Conservation (phyloP, 1,140 invertebrate species). For the Eurosta solidaginis region DNA sequence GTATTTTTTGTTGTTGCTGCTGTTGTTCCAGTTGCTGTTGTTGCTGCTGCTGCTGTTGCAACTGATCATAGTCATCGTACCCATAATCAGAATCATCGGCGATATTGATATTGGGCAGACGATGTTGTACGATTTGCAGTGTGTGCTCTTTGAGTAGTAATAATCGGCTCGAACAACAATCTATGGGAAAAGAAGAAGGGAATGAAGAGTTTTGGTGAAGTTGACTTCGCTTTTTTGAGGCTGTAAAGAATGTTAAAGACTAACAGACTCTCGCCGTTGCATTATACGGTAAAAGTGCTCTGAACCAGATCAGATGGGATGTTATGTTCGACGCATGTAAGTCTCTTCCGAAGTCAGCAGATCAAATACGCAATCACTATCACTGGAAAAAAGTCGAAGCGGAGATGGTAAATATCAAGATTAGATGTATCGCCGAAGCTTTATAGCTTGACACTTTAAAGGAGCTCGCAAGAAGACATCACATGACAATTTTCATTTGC, state of each 20-base stretch:
- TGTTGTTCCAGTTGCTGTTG: neutral
- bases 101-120: neutral
- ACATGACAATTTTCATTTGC: too few species aligned
- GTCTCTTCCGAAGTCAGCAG: too few species aligned
- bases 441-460: too few species aligned
- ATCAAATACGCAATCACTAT: too few species aligned
- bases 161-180: conserved; percentile 59
- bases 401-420: too few species aligned
- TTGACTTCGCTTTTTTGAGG: neutral
- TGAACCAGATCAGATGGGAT: too few species aligned
- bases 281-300: too few species aligned
- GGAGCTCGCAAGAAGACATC: too few species aligned
- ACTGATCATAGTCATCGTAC: neutral
- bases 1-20: conserved; percentile 25
- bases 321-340: too few species aligned
- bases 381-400: too few species aligned
- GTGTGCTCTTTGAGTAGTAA: conserved; percentile 56
- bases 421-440: too few species aligned
- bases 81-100: neutral
- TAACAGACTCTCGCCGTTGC: too few species aligned
- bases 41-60: neutral
- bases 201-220: neutral
- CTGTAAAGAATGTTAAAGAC: neutral
- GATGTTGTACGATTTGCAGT: conserved; percentile 48
- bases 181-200: conserved; percentile 33